Percentiles rank a stretch among this genome's conserved stretches.
These are phyloP conservation scores for Arenaria interpres DNA, from an alignment of 2,113 vertebrate species.

Conservation along the genomic window DNA sequence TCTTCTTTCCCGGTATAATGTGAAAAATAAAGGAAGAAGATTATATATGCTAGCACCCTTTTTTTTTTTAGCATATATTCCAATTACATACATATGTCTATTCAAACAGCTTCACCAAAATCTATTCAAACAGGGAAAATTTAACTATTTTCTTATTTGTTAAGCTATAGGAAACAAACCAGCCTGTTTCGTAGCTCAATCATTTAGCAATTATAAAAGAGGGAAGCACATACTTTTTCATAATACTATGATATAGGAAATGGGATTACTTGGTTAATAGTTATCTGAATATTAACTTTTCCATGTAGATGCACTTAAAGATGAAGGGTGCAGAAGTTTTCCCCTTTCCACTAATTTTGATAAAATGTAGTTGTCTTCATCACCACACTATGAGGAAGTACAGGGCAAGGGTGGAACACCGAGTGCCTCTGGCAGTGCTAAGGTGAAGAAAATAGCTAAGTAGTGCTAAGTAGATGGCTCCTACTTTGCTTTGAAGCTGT, in stretches of 20 bases:
- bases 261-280: background rate
- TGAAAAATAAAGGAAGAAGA: background rate
- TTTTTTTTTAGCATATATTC: background rate
- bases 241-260: background rate
- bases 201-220: background rate
- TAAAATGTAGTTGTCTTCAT: background rate
- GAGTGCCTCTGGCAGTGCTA: background rate
- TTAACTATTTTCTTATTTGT: background rate
- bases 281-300: background rate
- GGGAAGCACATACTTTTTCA: background rate
- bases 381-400: background rate
- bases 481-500: background rate
- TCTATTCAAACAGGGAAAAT: background rate
- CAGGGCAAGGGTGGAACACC: background rate
- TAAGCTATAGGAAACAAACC: background rate
- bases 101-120: background rate
- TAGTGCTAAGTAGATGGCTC: background rate
- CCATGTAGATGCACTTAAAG: background rate
- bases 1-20: background rate
- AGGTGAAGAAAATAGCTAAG: background rate
- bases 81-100: background rate
- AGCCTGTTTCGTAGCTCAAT: background rate
- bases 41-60: background rate
- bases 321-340: background rate
- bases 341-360: background rate